Base-by-base conservation (phyloP, 1,140 invertebrate genomes). In the Atta texana region DNA sequence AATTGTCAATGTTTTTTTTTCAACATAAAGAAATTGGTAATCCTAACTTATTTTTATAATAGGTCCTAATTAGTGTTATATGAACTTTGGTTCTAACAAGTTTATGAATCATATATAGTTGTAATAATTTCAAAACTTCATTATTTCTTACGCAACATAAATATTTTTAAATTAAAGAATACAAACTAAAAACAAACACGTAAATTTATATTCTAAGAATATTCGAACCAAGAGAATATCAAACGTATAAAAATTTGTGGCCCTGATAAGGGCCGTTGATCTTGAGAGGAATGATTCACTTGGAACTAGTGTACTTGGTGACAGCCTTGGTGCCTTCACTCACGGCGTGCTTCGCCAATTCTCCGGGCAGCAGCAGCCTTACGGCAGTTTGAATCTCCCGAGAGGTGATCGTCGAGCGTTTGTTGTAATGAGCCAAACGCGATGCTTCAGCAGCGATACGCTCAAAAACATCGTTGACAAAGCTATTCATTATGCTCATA, bases 401-500 rank as follows among this genome's bases (percentile, higher is more conserved):
- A 59, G 93, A 95, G 1, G 93, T 93, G 55, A 96, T 89, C 0
- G 94, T 94, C 0, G 95, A 96, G 74, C 95, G 94, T 92, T 97
- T 97, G 74, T 96, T 96, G 90, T 96, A 96, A 16, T 96, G 94
- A 4, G 96, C 94, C 78, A 97, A 87, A 77, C 95, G 85, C 0
- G 92, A 93, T 51, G 95, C 95, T 91, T 97, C 97, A 8, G 94
- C 94, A 5, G 97, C 96, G 75, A 97, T 97, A 66, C 96, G 95
- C 87, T 97, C 96, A 78, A 96, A 95, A 86, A 96, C 95, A 89
- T 96, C 95, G 80, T 96, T 96, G 21, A 96, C 96, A 84, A 97
- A 97, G 80, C 96, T 96, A 86, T 97, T 97, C 96, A 97, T 97
- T 63, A 97, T 97, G 68, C 95, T 92, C 96, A 97, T 97, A 6